Conservation (phyloP, 1,140 invertebrate species). For the Lysiphlebus fabarum region DNA sequence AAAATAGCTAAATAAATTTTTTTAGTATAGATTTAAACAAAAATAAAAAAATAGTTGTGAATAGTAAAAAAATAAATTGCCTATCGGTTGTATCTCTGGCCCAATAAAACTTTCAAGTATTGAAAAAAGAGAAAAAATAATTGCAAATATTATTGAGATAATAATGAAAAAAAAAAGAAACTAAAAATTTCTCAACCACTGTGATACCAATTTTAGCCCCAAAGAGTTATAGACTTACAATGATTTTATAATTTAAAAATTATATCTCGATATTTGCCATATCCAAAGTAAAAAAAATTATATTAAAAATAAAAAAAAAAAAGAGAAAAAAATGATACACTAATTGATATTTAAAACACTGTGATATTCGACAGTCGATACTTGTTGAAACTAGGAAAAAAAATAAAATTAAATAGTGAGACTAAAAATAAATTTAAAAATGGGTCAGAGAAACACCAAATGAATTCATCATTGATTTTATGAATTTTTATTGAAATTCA, state of each 20-base stretch:
- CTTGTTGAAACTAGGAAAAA: conserved; percentile 51
- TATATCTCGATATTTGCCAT: conserved; percentile 55
- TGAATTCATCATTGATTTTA: no score
- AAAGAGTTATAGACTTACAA: conserved; percentile 54
- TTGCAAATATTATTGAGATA: not conserved
- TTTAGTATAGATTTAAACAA: no score
- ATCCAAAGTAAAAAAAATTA: conserved; percentile 51
- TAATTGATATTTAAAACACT: conserved; percentile 49
- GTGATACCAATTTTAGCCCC: conserved; percentile 57
- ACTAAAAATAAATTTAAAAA: conserved; percentile 11
- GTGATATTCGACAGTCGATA: conserved; percentile 53
- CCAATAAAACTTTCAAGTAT: no score
- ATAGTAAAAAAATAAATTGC: no score
- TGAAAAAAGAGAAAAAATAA: no score
- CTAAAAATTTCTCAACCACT: conserved; percentile 42
- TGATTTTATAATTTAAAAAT: conserved; percentile 54
- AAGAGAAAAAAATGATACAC: conserved; percentile 27
- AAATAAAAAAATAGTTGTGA: no score
- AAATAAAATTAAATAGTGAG: conserved; percentile 34
- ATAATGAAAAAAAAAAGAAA: conserved; percentile 20
- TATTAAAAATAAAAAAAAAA: not conserved
- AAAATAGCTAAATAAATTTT: no score
- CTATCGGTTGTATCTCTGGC: no score
- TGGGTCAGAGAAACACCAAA: not conserved
- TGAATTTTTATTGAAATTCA: no score